phyloP scores from a whole-genome alignment of 2,113 vertebrate species.

The Eulemur macaco region DNA sequence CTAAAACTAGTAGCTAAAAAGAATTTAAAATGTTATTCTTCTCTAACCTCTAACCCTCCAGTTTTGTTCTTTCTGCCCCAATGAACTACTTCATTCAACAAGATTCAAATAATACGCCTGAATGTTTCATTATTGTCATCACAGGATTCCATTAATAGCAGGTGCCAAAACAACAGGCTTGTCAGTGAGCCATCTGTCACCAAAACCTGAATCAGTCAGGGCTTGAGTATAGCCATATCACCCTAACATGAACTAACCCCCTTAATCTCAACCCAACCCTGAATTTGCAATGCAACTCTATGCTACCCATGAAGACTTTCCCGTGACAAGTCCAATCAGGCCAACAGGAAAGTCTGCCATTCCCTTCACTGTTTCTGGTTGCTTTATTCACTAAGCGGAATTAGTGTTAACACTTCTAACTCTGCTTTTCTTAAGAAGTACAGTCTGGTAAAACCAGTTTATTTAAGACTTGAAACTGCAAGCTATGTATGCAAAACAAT shows the following conservation, averaged over 20 bases:
- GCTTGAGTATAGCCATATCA: background rate
- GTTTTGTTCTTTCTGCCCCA: background rate
- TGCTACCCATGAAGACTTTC: background rate
- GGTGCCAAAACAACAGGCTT: background rate
- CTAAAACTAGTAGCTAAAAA: background rate
- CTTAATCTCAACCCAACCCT: background rate
- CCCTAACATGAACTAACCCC: background rate
- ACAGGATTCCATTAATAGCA: background rate
- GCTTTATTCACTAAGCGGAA: background rate
- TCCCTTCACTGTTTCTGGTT: background rate
- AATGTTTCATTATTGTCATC: background rate
- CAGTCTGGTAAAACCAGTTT: background rate
- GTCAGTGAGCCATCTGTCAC: background rate
- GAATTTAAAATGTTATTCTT: background rate
- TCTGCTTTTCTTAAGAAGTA: background rate
- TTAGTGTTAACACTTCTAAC: background rate
- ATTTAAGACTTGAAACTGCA: conserved; percentile 26
- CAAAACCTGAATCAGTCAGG: conserved; percentile 36
- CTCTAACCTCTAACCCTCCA: background rate
- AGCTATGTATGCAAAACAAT: background rate
- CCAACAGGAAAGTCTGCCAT: background rate
- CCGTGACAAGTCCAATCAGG: background rate
- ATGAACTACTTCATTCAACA: background rate
- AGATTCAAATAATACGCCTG: background rate
- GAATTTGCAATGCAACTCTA: background rate